Evolutionary conservation across 23 tunicate species (phyloP).

Genomic region (Halocynthia roretzi): DNA sequence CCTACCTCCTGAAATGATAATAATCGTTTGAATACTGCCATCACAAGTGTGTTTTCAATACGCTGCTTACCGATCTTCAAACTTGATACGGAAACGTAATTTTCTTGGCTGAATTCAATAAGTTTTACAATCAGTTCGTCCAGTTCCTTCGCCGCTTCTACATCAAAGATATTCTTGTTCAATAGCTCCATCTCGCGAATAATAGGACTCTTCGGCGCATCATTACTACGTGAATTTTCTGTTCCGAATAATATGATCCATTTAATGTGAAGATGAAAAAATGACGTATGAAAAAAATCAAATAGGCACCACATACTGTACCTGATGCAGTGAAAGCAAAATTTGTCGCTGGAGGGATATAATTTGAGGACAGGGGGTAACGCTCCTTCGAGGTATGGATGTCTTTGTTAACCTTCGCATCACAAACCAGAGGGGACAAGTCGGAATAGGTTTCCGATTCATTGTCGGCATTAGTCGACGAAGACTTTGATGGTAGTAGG

Average conservation of each 20-base stretch:
- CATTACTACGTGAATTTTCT: too few species aligned
- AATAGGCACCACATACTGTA: too few species aligned
- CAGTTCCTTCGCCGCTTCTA: conserved; percentile 10
- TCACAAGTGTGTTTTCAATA: not conserved
- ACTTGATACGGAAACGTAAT: conserved; percentile 17
- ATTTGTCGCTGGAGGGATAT: too few species aligned
- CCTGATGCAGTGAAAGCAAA: too few species aligned
- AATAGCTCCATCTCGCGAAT: not conserved
- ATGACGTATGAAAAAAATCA: too few species aligned
- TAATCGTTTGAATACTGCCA: not conserved
- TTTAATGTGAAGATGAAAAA: too few species aligned
- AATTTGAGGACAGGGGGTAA: too few species aligned
- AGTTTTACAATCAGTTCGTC: conserved; percentile 23
- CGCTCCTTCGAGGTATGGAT: too few species aligned
- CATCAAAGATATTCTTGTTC: not conserved
- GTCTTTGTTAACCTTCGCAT: not conserved
- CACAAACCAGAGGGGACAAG: not conserved
- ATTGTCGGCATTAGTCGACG: not conserved
- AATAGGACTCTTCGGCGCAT: too few species aligned
- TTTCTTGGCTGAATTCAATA: conserved; percentile 15
- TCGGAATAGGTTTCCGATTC: not conserved
- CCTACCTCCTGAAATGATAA: too few species aligned
- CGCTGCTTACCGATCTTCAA: conserved; percentile 10
- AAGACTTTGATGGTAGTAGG: not conserved
- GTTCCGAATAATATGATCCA: too few species aligned